Conservation (phyloP, 2,888 invertebrate genomes). For the Zygogramma bicolorata region DNA sequence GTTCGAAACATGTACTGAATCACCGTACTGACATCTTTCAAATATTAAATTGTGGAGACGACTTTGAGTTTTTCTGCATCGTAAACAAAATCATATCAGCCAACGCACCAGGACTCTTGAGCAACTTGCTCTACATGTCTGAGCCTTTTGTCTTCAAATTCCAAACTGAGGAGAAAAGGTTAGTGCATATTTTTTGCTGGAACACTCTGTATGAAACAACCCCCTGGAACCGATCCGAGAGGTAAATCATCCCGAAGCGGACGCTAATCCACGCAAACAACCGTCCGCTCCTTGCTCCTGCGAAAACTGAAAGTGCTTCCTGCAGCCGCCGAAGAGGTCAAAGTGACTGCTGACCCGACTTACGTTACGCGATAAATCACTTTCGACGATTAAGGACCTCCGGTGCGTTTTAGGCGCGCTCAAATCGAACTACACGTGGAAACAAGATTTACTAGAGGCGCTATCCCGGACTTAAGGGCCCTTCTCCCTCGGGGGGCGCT, state of each 20-base stretch:
- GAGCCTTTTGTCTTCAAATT: no score
- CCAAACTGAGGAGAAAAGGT: no score
- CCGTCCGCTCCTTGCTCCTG: background rate
- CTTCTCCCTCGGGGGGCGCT: slow-evolving; percentile 1
- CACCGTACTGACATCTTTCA: no score
- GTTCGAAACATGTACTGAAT: no score
- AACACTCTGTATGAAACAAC: no score
- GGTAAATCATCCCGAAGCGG: background rate
- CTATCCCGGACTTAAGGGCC: background rate
- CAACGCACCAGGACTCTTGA: no score
- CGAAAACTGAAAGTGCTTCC: background rate
- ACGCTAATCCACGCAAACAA: background rate
- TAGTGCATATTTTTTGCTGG: no score
- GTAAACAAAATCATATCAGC: no score
- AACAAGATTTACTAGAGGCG: slow-evolving; percentile 8
- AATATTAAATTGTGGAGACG: no score
- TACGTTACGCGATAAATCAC: slow-evolving; percentile 18
- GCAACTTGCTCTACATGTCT: no score
- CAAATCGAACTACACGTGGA: slow-evolving; percentile 22
- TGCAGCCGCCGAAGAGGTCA: slow-evolving; percentile 4
- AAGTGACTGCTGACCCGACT: slow-evolving; percentile 21
- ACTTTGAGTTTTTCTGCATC: no score
- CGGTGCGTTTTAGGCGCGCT: slow-evolving; percentile 11
- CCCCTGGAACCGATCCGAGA: background rate
- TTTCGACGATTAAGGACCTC: slow-evolving; percentile 14